phyloP scores from a whole-genome alignment of 2,113 vertebrate species.

The Melozone crissalis region DNA sequence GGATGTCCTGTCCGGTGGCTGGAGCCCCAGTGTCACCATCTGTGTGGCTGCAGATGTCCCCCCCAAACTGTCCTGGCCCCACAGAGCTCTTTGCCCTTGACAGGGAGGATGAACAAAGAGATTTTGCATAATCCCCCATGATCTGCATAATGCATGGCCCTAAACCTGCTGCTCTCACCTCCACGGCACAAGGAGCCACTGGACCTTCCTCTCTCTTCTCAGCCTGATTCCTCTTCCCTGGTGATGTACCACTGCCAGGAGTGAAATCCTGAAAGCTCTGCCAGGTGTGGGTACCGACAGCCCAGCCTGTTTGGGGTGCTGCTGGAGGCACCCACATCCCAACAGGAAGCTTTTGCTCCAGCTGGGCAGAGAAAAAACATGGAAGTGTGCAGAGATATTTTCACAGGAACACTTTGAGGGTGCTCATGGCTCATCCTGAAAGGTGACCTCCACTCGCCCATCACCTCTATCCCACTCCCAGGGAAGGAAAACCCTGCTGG shows the following conservation, averaged over 20 bases:
- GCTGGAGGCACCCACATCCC: background rate
- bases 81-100: background rate
- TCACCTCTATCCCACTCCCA: rapidly evolving
- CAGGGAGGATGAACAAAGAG: background rate
- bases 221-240: background rate
- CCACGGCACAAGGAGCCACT: rapidly evolving
- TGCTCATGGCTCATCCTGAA: background rate
- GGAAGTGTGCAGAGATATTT: background rate
- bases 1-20: background rate
- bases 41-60: background rate
- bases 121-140: background rate
- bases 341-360: background rate
- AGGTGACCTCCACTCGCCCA: rapidly evolving
- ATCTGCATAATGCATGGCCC: background rate
- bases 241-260: background rate
- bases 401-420: background rate
- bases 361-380: background rate
- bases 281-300: background rate
- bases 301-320: background rate
- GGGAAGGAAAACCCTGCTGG: background rate
- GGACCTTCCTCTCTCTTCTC: background rate
- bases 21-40: background rate
- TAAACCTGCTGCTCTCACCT: background rate
- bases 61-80: background rate
- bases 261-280: background rate